Base-by-base conservation (phyloP, 1,140 invertebrate genomes). In the Adoxophyes honmai region DNA sequence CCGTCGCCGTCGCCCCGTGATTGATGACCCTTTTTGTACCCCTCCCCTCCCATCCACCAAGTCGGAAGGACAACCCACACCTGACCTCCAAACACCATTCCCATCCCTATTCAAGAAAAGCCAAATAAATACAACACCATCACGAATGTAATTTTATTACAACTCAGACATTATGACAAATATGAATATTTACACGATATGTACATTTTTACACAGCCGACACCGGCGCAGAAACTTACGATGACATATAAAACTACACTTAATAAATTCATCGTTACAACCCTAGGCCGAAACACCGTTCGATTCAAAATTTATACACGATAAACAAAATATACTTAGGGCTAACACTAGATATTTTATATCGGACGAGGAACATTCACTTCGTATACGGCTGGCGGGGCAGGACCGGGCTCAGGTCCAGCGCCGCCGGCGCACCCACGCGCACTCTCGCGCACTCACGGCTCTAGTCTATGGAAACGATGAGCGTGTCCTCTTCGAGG, bases 251-350 rank as follows among this genome's bases (percentile, higher is more conserved):
- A 71, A 73, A 73, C 68, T 78, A 83, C 65, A 79, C 58, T 65
- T 84, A 86, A 72, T 86, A 86, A 86, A 86, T 86, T 86, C 83
- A 74, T 86, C 66, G 72, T 81, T 79, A 83, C 70, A 83, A 80
- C 72, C 78, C 79, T 78, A 77, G 73, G 70, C 72, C 76, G 73
- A 77, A 72, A 68, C 54, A 55, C 55, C 59, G 13, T 18, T 52
- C 39, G 55, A 35, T 56, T 48, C 55, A 37, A 54, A 62, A 67
- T 34, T 68, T 65, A 34, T 42, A 57, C 39, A 48, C 36, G 35
- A 54, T n/a, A 36, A 52, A 51, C 18, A 5, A 4, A 28, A 38
- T 39, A 37, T 10, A 57, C 35, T 51, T 39, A 57, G 33, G 13
- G 37, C 21, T 28, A 28, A 28, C 21, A 28, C 21, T 28, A 28